Base-by-base conservation (phyloP, 2,888 invertebrate species). In the Drosophila nr. fundita region DNA sequence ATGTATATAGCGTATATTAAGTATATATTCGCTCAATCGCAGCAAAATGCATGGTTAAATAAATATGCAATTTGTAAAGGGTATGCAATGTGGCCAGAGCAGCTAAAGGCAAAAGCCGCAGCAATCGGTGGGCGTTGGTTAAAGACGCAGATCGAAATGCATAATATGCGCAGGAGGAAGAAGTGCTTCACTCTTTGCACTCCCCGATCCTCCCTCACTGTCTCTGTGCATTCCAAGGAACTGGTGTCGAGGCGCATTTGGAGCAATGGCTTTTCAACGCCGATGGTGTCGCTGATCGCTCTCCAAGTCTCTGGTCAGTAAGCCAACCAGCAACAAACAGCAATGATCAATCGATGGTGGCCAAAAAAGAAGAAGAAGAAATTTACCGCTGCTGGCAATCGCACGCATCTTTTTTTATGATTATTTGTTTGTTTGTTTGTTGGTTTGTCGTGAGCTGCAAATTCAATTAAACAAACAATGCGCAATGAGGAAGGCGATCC, bases 201-300 rank as follows among this genome's bases (percentile, higher is more conserved):
- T 10, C 18, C 5, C 5, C 24, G 4, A n/a, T 6, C 13, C 21
- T 15, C 24, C 8, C 48, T 8, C 24, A 2, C 11, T 42, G 2
- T 24, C 21, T 52, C 48, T 32, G 27, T 45, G 54, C 67, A 68
- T 89, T 85, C 82, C 85, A 63, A 63, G 89, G 85, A 85, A 85
- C 89, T 76, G 70, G 21, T 68, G 69, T 21, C 30, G 40, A 45
- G 75, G 67, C 65, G 53, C 53, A 68, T 38, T 21, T 82, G 85
- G 72, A 68, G 82, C 79, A 60, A 73, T 83, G 66, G 71, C 71
- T 77, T 87, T 89, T 87, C 87, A 87, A 90, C 87, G 83, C 87
- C 82, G 90, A 87, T 87, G 90, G 87, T 87, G 87, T 88, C 66
- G 89, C 83, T 73, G 87, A 87, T 87, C 62, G 57, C 50, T 58